phyloP scores from a whole-genome alignment of 2,113 vertebrate genomes.

The Pleuronectes platessa region DNA sequence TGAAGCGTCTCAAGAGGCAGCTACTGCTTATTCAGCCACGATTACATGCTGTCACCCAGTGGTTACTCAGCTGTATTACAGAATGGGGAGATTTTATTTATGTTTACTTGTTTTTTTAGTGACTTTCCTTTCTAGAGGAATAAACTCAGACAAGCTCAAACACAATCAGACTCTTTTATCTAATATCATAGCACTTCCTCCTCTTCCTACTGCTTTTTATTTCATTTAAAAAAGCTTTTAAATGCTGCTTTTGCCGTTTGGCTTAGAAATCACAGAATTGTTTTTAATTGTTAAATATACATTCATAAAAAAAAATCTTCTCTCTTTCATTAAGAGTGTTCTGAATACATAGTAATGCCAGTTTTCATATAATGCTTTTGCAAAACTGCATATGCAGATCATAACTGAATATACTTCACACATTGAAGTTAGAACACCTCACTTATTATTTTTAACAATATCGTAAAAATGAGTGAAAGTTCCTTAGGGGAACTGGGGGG shows the following conservation, averaged over 20 bases:
- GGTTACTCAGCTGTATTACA: conserved; percentile 22
- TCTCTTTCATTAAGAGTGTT: not conserved
- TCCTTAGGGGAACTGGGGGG: too few species aligned
- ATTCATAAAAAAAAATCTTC: not conserved
- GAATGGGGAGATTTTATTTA: not conserved
- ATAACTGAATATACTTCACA: not conserved
- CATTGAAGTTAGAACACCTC: too few species aligned
- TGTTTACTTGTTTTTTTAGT: not conserved
- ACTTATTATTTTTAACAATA: not conserved
- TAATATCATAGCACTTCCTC: not conserved
- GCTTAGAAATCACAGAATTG: too few species aligned
- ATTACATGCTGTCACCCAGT: conserved; percentile 65
- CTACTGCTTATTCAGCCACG: not conserved
- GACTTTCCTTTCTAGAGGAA: not conserved
- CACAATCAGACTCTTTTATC: not conserved
- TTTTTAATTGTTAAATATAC: not conserved
- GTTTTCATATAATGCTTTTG: not conserved
- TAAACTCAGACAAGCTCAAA: not conserved
- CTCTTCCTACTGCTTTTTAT: not conserved
- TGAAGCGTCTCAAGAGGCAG: too few species aligned
- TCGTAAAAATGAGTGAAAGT: not conserved
- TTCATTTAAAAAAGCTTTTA: not conserved
- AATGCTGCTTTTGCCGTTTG: too few species aligned
- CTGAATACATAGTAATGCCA: not conserved
- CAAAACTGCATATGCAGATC: too few species aligned